phyloP scores from a whole-genome alignment of 2,888 invertebrate genomes.

The Aquatica leii region DNA sequence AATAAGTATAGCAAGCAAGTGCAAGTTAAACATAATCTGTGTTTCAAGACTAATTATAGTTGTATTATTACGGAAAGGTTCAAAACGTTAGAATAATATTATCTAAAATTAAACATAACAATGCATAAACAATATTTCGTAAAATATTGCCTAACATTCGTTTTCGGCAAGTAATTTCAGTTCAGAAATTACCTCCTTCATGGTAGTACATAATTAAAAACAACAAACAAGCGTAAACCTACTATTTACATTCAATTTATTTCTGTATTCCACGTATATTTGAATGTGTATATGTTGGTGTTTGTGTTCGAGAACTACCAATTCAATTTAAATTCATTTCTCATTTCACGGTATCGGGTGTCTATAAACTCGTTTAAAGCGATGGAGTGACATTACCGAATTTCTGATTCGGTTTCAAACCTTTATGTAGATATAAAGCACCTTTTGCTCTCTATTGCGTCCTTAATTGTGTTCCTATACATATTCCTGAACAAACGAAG shows the following conservation, averaged over 20 bases:
- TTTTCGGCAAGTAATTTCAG: conserved; percentile 19
- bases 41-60: no score
- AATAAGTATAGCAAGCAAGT: no score
- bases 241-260: conserved; percentile 38
- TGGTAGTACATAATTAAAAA: conserved; percentile 31
- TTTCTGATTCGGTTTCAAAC: conserved; percentile 40
- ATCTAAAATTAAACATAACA: no score
- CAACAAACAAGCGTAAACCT: conserved; percentile 32
- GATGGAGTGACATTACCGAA: conserved; percentile 40
- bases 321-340: conserved; percentile 48
- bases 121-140: not conserved
- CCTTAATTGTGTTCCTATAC: conserved; percentile 27
- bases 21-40: no score
- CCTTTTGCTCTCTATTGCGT: conserved; percentile 23
- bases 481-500: conserved; percentile 14
- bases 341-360: conserved; percentile 45
- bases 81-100: no score
- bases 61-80: no score
- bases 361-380: conserved; percentile 44
- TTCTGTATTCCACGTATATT: conserved; percentile 33
- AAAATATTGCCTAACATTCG: not conserved
- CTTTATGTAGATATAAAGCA: conserved; percentile 33
- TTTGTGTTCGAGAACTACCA: conserved; percentile 43
- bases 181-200: conserved; percentile 19
- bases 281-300: conserved; percentile 37